These are phyloP conservation scores for Drosophila pseudoananassae DNA, from an alignment of 1,140 invertebrate species.

Conservation along the genomic window DNA sequence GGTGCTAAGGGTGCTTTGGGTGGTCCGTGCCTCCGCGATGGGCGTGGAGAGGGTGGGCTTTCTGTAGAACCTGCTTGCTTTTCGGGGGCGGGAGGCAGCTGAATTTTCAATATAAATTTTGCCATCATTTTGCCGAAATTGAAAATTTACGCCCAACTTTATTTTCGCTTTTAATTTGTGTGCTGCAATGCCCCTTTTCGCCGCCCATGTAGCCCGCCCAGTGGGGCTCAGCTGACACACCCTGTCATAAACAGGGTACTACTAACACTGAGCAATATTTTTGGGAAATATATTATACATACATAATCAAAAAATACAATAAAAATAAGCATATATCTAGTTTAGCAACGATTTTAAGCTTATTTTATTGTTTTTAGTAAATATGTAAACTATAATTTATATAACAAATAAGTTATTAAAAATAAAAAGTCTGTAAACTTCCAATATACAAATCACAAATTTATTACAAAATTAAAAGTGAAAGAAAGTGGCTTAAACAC, in stretches of 20 bases:
- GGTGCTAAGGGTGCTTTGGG: background rate
- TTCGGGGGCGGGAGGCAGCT: slow-evolving; percentile 4
- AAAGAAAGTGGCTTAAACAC: too few relatives aligned
- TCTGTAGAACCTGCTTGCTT: background rate
- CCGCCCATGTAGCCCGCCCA: background rate
- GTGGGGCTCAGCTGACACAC: slow-evolving; percentile 20
- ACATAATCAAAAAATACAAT: too few relatives aligned
- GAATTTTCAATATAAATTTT: slow-evolving; percentile 43
- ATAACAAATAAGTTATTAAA: too few relatives aligned
- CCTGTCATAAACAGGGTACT: slow-evolving; percentile 33
- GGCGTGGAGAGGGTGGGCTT: background rate
- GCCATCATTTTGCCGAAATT: slow-evolving; percentile 42
- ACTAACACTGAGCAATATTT: background rate
- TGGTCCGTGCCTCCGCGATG: too few relatives aligned
- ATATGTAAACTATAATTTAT: too few relatives aligned
- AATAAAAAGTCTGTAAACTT: too few relatives aligned
- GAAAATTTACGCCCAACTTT: slow-evolving; percentile 39
- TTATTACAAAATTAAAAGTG: too few relatives aligned
- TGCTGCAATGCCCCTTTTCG: background rate
- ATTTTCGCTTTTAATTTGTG: slow-evolving; percentile 42
- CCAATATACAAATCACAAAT: too few relatives aligned
- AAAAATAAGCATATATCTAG: too few relatives aligned
- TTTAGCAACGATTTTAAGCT: too few relatives aligned
- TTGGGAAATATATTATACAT: too few relatives aligned
- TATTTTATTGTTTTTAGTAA: too few relatives aligned